phyloP scores from a whole-genome alignment of 2,888 invertebrate genomes.

The Gastrophysa polygoni region DNA sequence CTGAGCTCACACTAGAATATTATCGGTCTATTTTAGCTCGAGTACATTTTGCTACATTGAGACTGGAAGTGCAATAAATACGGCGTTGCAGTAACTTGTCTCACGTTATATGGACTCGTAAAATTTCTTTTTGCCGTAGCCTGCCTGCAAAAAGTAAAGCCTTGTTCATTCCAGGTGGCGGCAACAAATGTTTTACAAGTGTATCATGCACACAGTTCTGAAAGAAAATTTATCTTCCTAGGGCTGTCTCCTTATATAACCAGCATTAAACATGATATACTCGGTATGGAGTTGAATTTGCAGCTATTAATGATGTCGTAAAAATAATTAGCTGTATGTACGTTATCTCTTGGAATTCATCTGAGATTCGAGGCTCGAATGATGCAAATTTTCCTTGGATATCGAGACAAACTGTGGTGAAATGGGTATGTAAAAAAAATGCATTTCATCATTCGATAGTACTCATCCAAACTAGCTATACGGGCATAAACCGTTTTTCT shows the following conservation, averaged over 20 bases:
- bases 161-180: conserved; percentile 5
- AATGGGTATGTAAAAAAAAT: too few relatives aligned
- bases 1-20: too few relatives aligned
- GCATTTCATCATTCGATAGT: too few relatives aligned
- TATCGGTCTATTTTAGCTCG: not conserved
- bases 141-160: not conserved
- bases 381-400: too few relatives aligned
- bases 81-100: not conserved
- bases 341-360: conserved; percentile 14
- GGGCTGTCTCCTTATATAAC: conserved; percentile 10
- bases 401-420: too few relatives aligned
- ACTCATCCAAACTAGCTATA: too few relatives aligned
- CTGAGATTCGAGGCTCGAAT: too few relatives aligned
- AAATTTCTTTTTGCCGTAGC: not conserved
- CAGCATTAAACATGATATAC: conserved; percentile 6
- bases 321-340: conserved; percentile 20
- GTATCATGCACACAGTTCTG: not conserved
- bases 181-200: conserved; percentile 11
- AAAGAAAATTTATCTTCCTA: conserved; percentile 6
- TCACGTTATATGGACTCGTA: not conserved
- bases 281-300: conserved; percentile 12
- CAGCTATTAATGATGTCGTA: conserved; percentile 24
- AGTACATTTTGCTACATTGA: not conserved
- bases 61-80: not conserved
- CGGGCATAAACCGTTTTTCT: too few relatives aligned